phyloP scores from a whole-genome alignment of 2,797 vertebrate species.

The Corythornis leucogaster region DNA sequence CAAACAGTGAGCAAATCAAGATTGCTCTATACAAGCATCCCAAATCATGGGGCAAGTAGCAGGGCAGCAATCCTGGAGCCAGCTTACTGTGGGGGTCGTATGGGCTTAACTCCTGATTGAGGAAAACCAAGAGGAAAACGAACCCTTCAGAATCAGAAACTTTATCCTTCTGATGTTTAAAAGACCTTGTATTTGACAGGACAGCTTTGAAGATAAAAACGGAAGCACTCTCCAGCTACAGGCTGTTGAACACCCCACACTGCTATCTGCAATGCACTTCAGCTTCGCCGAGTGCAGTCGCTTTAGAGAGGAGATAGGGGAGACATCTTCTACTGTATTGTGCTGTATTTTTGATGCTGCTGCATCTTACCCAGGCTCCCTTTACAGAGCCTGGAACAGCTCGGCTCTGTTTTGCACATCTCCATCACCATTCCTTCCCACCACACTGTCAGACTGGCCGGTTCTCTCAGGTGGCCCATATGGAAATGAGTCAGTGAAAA shows the following conservation, averaged over 20 bases:
- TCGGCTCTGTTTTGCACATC: fast-evolving
- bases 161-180: constrained; percentile 81
- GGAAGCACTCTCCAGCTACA: constrained; percentile 73
- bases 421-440: background rate
- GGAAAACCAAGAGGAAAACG: constrained; percentile 76
- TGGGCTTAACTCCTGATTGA: constrained; percentile 78
- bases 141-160: constrained; percentile 79
- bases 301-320: constrained; percentile 34
- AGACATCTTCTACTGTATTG: constrained; percentile 22
- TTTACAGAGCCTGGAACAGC: background rate
- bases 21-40: constrained; percentile 43
- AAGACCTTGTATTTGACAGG: constrained; percentile 77
- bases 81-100: constrained; percentile 65
- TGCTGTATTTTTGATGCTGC: constrained; percentile 30
- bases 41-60: constrained; percentile 66
- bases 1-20: constrained; percentile 62
- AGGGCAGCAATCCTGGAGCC: constrained; percentile 64
- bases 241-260: constrained; percentile 74
- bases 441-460: background rate
- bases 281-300: constrained; percentile 34
- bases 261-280: constrained; percentile 56
- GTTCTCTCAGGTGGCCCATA: background rate
- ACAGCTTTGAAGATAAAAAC: constrained; percentile 79
- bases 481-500: background rate
- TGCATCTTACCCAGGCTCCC: background rate